These are phyloP conservation scores for Brachionus sp. DNA, from an alignment of 1,140 invertebrate species.

Conservation along the genomic window DNA sequence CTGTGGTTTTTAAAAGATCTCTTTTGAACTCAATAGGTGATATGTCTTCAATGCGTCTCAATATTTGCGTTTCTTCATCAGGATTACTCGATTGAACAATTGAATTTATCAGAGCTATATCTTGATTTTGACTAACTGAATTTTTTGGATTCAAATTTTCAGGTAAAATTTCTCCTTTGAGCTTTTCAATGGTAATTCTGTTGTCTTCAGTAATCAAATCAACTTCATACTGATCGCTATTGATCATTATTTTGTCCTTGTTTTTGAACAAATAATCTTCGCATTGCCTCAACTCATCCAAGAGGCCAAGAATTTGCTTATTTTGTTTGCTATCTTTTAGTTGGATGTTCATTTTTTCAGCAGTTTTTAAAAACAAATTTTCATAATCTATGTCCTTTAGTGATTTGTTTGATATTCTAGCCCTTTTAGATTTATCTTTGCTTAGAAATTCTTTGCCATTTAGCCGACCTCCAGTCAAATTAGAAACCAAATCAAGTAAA, in stretches of 20 bases:
- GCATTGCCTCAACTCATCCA: constrained; percentile 12
- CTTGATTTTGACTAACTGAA: not conserved
- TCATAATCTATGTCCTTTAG: constrained; percentile 44
- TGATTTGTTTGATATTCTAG: constrained; percentile 9
- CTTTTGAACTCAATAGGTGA: constrained; percentile 42
- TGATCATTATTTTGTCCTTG: not conserved
- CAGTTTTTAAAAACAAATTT: constrained; percentile 45
- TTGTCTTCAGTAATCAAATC: constrained; percentile 25
- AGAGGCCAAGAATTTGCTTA: constrained; percentile 12
- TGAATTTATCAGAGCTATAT: not conserved
- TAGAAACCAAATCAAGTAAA: constrained; percentile 68
- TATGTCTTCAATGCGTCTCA: constrained; percentile 21
- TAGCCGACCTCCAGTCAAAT: constrained; percentile 67
- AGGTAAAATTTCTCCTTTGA: constrained; percentile 4
- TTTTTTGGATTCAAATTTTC: constrained; percentile 15
- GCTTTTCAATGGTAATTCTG: constrained; percentile 23
- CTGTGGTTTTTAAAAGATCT: constrained; percentile 34
- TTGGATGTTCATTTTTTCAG: constrained; percentile 39
- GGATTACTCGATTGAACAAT: not conserved
- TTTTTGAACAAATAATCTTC: constrained; percentile 29
- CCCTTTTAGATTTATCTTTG: not conserved
- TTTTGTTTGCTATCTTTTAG: not conserved
- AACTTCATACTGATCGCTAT: not conserved
- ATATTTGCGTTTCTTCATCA: not conserved
- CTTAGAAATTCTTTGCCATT: constrained; percentile 48